Base-by-base conservation (phyloP, 2,888 invertebrate species). In the Noctua fimbriata region DNA sequence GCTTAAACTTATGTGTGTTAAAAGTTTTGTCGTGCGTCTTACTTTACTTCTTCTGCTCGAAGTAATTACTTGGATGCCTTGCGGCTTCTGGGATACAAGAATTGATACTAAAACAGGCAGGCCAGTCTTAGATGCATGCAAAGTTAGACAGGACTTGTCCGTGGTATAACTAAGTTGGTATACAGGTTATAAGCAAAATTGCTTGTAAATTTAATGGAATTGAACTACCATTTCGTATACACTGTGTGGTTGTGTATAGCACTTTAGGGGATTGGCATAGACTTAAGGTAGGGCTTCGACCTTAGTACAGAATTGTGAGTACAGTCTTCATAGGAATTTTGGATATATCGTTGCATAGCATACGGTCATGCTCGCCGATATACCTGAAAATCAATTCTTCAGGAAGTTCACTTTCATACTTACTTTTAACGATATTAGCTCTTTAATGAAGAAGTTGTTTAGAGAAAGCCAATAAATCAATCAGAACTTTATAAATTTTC, bases 241-340 rank as follows among this genome's bases (percentile, higher is more conserved):
- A 82, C 81, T 83, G 81, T 87, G 76, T 65, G 78, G 78, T 88
- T 79, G 71, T 80, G 75, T 79, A 90, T 85, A 89, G 84, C 91
- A 92, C 92, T 94, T 92, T 89, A 75, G 93, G 91, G 93, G 90
- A 93, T 94, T 93, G 91, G 90, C 84, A 86, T 85, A 91, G 83
- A 88, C 86, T 81, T 89, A 85, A 87, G 79, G 86, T 81, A 88
- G 83, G 86, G 85, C 85, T 87, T 82, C 85, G 90, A 90, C 90
- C 90, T 91, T 90, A 89, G 60, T 75, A 73, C 81, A 82, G 41
- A 78, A 71, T 78, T 89, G 85, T 12, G 10, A 44, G 44, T 44
- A 89, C 89, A 83, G 84, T 72, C 55, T 79, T 69, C 32, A 69
- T 58, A 69, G 47, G 44, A 44, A 44, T 74, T 74, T 79, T 77